Evolutionary conservation across 2,888 invertebrate species (phyloP).

Genomic region (Lepidochrysops patricia): DNA sequence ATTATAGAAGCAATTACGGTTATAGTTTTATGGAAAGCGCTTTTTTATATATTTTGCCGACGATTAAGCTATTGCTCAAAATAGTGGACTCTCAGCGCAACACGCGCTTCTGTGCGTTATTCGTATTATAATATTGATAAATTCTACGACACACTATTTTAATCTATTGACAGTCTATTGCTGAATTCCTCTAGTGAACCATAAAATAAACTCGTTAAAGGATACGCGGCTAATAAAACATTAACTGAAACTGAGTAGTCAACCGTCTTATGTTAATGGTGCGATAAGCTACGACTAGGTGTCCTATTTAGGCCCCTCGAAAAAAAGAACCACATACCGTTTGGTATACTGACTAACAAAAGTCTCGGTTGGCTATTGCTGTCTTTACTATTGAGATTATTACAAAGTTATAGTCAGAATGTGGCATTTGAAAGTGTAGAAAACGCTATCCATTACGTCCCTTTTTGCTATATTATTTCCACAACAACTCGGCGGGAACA

Average conservation of each 20-base stretch:
- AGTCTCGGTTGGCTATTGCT: background rate
- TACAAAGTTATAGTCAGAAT: background rate
- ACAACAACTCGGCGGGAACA: slow-evolving; percentile 51
- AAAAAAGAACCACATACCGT: background rate
- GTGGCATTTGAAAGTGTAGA: background rate
- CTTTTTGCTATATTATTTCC: slow-evolving; percentile 10
- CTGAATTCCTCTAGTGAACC: background rate
- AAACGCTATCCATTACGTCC: background rate
- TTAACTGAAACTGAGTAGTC: background rate
- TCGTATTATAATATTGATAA: background rate
- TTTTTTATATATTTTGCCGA: slow-evolving; percentile 6
- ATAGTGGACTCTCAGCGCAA: background rate
- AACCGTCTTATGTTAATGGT: background rate
- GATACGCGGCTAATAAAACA: background rate
- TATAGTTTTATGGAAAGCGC: slow-evolving; percentile 6
- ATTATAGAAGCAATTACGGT: background rate
- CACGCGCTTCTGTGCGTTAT: background rate
- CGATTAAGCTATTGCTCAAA: slow-evolving; percentile 10
- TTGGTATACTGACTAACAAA: background rate
- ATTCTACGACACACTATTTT: background rate
- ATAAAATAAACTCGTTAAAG: background rate
- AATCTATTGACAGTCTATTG: background rate
- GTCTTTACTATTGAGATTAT: background rate
- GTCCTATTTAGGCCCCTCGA: background rate
- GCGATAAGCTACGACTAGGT: background rate